Evolutionary conservation across 2,797 vertebrate genomes (phyloP), one percentile per base, ranked within the genome.

Genomic region (Nyctibius grandis): DNA sequence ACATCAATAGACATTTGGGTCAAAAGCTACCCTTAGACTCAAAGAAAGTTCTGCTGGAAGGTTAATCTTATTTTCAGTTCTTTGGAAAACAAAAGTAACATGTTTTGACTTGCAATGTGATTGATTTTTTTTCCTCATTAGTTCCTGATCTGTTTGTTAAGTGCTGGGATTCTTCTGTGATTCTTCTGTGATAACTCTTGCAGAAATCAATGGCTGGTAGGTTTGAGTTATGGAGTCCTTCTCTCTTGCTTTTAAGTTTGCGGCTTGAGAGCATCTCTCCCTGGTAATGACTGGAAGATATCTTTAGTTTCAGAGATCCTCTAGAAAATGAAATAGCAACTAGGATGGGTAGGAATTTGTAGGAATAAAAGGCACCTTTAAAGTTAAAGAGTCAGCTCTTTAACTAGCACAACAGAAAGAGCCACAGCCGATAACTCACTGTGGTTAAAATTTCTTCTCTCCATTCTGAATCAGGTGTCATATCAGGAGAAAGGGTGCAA

Each of bases 11-110:
- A 45, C 75, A 56, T 67, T 73, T 89, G 64, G 72, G 85, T 93
- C 89, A 91, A 90, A 90, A 92, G 63, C 74, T 94, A 54, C 75
- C 73, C 75, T 94, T 56, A 85, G 70, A 84, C 54, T 88, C 50
- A 90, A 89, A 94, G 65, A 50, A 92, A 88, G 54, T 93, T 89
- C 74, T 73, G 33, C 76, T 90, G 91, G 44, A 70, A 84, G 84
- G 69, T 92, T 95, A 86, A 95, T 92, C 70, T 95, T 89, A 36
- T 79, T 82, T 94, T 89, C 91, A 86, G 40, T 20, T 84, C 82
- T 89, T 92, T 64, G 63, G 69, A 69, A 94, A 92, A 86, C 2
- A 3, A 85, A 78, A 95, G 50, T 63, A 94, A 36, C 47, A 1
- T 92, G 57, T 72, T 92, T 93, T 86, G 73, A 50, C 86, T 91